These are phyloP conservation scores for Drosophila mayaguana DNA, from an alignment of 2,888 invertebrate genomes.

Conservation along the genomic window DNA sequence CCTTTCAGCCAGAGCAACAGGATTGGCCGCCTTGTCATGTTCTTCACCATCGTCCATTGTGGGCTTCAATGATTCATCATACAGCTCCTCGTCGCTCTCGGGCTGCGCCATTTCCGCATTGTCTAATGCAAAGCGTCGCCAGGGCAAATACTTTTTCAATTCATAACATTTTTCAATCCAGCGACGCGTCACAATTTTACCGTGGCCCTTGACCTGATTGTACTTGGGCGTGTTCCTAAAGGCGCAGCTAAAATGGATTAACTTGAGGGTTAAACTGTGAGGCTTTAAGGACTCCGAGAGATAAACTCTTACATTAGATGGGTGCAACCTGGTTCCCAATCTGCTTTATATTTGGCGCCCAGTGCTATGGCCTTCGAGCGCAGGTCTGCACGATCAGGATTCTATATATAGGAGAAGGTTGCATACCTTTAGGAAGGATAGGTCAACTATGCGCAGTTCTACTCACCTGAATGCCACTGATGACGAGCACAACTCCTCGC, in stretches of 20 bases:
- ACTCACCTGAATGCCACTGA: slow-evolving; percentile 90
- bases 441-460: no score
- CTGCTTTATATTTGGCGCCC: slow-evolving; percentile 91
- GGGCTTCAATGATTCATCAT: slow-evolving; percentile 69
- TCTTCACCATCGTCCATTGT: neutral
- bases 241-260: slow-evolving; percentile 89
- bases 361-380: slow-evolving; percentile 89
- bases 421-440: neutral
- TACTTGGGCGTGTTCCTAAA: slow-evolving; percentile 96
- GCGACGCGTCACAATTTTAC: slow-evolving; percentile 88
- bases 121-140: slow-evolving; percentile 84
- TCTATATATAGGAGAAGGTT: slow-evolving; percentile 86
- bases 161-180: slow-evolving; percentile 90
- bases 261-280: neutral
- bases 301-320: slow-evolving; percentile 91
- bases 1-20: neutral
- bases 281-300: neutral
- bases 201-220: slow-evolving; percentile 88
- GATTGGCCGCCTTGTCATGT: neutral
- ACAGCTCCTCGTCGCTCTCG: slow-evolving; percentile 84
- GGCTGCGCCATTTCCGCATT: slow-evolving; percentile 62
- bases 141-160: slow-evolving; percentile 86
- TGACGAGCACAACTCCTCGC: slow-evolving; percentile 90
- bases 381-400: slow-evolving; percentile 90
- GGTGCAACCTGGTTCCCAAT: slow-evolving; percentile 91